Evolutionary conservation across 2,888 invertebrate species (phyloP).

Genomic region (Ellobium chinense): DNA sequence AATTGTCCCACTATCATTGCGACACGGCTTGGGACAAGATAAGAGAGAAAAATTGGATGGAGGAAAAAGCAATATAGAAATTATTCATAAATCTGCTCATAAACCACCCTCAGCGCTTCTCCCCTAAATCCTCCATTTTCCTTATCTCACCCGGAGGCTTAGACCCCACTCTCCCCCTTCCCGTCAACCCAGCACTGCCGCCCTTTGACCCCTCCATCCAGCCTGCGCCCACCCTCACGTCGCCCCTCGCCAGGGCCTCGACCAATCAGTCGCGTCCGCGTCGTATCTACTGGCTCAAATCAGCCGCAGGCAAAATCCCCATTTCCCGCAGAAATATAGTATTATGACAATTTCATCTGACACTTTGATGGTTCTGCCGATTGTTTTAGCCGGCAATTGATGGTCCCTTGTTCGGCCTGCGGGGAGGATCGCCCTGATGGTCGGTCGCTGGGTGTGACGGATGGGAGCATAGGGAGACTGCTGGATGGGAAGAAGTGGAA

Average conservation of each 20-base stretch:
- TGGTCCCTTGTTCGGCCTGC: constrained; percentile 8
- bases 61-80: background rate
- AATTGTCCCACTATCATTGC: too few relatives aligned
- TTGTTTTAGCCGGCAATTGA: constrained; percentile 23
- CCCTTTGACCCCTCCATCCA: background rate
- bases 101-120: too few relatives aligned
- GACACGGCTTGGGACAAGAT: background rate
- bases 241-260: too few relatives aligned
- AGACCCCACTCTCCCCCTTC: background rate
- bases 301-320: background rate
- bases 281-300: background rate
- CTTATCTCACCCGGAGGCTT: background rate
- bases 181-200: background rate
- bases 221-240: background rate
- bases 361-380: constrained; percentile 24
- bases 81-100: too few relatives aligned
- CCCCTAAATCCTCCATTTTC: too few relatives aligned
- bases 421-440: background rate
- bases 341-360: constrained; percentile 35
- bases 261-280: background rate
- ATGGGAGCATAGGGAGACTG: too few relatives aligned
- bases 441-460: background rate
- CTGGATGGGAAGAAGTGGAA: too few relatives aligned
- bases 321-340: constrained; percentile 25
- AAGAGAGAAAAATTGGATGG: background rate